These are phyloP conservation scores for Scolopax rusticola DNA, from an alignment of 2,797 vertebrate genomes.

Conservation along the genomic window DNA sequence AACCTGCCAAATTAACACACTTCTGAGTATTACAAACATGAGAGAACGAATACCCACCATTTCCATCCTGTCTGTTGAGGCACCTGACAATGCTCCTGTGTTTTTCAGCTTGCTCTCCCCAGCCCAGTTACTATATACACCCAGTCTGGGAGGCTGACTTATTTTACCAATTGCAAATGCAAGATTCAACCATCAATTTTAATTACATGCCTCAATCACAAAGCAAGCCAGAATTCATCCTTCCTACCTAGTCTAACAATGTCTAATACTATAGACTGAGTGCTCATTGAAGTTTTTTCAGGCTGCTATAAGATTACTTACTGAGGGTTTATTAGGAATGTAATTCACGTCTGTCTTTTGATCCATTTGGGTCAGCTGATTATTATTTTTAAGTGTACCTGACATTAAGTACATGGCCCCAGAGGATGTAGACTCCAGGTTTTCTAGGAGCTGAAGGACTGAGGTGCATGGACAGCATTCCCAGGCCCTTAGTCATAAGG, in stretches of 20 bases:
- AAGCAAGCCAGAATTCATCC: conserved; percentile 30
- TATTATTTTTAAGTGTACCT: conserved; percentile 28
- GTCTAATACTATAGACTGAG: conserved; percentile 7
- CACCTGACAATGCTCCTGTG: background rate
- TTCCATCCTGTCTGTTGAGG: background rate
- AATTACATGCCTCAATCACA: conserved; percentile 35
- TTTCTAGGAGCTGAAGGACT: background rate
- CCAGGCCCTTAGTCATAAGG: conserved; percentile 39
- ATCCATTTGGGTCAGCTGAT: conserved; percentile 48
- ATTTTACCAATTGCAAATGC: conserved; percentile 31
- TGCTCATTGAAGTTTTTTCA: conserved; percentile 36
- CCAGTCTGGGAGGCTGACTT: background rate
- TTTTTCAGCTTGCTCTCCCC: conserved; percentile 15
- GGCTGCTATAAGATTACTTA: conserved; percentile 38
- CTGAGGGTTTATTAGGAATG: conserved; percentile 46
- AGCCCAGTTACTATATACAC: conserved; percentile 2
- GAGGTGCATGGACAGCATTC: conserved; percentile 10
- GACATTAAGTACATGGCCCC: conserved; percentile 39
- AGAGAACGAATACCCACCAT: conserved; percentile 20
- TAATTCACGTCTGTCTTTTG: conserved; percentile 18
- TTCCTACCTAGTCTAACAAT: background rate
- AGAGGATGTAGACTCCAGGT: conserved; percentile 30
- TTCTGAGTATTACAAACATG: background rate
- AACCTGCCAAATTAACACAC: background rate
- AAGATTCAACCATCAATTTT: conserved; percentile 46